Conservation (phyloP, 1,140 invertebrate genomes). For the Teleopsis dalmanni region DNA sequence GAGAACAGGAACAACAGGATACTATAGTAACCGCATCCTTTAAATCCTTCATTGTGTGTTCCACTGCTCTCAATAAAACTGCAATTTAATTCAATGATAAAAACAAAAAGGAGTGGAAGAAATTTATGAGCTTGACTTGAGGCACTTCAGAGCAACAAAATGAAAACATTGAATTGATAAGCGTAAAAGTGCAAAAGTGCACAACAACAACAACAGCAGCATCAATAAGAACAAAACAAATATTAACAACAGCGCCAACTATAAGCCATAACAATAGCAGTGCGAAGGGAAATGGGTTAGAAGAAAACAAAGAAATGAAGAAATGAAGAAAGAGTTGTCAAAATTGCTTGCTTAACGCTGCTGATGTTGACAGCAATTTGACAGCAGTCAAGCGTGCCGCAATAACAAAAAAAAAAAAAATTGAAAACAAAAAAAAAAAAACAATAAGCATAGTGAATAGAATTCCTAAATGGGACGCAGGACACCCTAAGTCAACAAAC, state of each 20-base stretch:
- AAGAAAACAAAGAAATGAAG: not conserved
- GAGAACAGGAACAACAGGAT: no score
- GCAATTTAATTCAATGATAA: no score
- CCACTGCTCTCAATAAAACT: no score
- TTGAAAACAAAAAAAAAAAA: not conserved
- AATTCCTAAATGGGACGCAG: no score
- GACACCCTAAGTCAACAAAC: no score
- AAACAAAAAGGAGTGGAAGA: not conserved
- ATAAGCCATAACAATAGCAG: not conserved
- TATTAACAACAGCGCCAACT: not conserved
- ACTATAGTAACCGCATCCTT: no score
- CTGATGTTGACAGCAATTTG: slow-evolving; percentile 10
- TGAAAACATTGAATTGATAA: slow-evolving; percentile 1
- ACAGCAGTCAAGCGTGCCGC: slow-evolving; percentile 7
- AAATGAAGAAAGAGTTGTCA: not conserved
- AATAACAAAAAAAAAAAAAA: not conserved
- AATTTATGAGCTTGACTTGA: not conserved
- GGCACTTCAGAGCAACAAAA: no score
- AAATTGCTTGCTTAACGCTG: slow-evolving; percentile 3
- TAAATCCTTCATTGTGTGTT: no score
- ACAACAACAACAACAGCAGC: not conserved
- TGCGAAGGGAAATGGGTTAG: not conserved
- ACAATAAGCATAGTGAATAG: not conserved
- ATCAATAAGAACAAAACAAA: not conserved
- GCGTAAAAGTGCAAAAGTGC: not conserved